These are phyloP conservation scores for Psittacula derbiana DNA, from an alignment of 2,797 vertebrate species.

Conservation along the genomic window DNA sequence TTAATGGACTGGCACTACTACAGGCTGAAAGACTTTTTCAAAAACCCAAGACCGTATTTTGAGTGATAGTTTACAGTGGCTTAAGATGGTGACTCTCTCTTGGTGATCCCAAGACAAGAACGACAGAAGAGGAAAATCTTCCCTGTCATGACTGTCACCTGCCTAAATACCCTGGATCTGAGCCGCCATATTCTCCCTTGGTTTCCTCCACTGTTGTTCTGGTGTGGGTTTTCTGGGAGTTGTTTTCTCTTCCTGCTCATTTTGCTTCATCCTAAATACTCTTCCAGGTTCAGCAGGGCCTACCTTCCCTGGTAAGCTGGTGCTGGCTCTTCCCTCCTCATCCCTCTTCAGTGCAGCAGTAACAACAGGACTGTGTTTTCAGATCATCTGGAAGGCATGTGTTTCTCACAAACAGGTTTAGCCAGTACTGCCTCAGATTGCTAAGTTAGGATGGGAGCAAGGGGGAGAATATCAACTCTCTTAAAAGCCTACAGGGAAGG, in stretches of 20 bases:
- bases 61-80: neutral
- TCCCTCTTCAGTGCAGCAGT: neutral
- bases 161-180: too few species aligned
- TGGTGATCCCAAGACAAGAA: accelerated
- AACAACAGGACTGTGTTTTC: neutral
- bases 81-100: neutral
- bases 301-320: accelerated
- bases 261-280: neutral
- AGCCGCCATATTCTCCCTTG: neutral
- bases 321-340: neutral
- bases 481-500: neutral
- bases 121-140: neutral
- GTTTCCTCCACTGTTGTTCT: neutral
- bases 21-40: neutral
- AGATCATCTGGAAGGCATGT: neutral
- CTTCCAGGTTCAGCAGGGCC: neutral
- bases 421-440: neutral
- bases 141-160: neutral
- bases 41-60: neutral
- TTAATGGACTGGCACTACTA: neutral
- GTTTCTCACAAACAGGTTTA: neutral
- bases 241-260: neutral
- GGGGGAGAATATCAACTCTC: neutral
- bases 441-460: neutral
- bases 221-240: neutral